Evolutionary conservation across 1,140 invertebrate species (phyloP), one percentile per base, ranked within the genome.

Genomic region (Acromyrmex heyeri): DNA sequence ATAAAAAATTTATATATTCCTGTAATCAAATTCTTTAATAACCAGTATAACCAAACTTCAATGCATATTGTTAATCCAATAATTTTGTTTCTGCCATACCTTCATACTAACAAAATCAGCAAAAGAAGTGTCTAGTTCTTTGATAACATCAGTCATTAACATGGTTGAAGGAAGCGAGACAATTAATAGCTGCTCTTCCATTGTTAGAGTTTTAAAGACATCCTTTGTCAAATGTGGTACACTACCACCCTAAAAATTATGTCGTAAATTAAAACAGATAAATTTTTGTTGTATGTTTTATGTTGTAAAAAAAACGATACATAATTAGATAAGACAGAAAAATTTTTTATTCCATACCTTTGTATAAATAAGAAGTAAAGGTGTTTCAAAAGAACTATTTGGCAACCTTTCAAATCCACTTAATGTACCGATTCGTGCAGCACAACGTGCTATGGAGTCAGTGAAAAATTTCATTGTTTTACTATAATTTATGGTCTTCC

Each of bases 151-250:
- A 21, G 92, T 65, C 95, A 96, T 97, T 65, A 94, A 93, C 78
- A 96, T 91, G 53, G 96, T 96, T 16, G 95, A 96, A 5, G 96
- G 94, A 18, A 97, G 87, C 0, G 96, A 96, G 30, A 97, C 94
- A 79, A 96, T 96, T 24, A 97, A 89, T 8, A 96, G 90, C 38
- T 96, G 95, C 59, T 93, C 91, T n/a, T 96, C 93, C 48, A 91
- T 88, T 18, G 94, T 95, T 76, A 97, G 90, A 76, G 95, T 93
- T 91, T 96, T 95, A n/a, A 97, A 95, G 0, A 97, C 96, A 94
- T 97, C 97, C 76, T 96, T 96, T 1, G 96, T 96, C 12, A 97
- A 93, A 92, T 97, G 96, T 1, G 97, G 97, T 77, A 97, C 95
- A 88, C 96, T 96, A 12, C 96, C 97, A 77, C 95, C 94, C 96